Percentiles rank a stretch among this genome's conserved stretches.
Conservation (phyloP, 1,140 invertebrate species). For the Bombyx mandarina region DNA sequence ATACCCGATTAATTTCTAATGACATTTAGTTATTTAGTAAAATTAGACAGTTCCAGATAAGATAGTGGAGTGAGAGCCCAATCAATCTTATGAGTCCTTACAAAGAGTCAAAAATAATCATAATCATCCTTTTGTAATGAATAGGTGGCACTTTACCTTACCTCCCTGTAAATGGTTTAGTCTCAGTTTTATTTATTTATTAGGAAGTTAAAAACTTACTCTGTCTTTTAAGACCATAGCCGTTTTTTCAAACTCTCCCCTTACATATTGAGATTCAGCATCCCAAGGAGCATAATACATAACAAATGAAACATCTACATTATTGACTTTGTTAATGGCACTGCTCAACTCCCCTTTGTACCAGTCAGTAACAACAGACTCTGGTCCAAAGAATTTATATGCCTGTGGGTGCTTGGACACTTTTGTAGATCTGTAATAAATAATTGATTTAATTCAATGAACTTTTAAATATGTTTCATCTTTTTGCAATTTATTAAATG, state of each 20-base stretch:
- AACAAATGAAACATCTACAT: conserved; percentile 81
- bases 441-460: background rate
- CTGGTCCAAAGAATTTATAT: conserved; percentile 78
- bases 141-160: too few relatives aligned
- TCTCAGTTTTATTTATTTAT: conserved; percentile 3
- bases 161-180: too few relatives aligned
- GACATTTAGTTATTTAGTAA: too few relatives aligned
- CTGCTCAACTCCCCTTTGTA: conserved; percentile 78
- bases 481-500: conserved; percentile 4
- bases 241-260: conserved; percentile 80
- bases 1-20: too few relatives aligned
- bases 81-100: too few relatives aligned
- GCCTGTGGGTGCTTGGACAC: conserved; percentile 76
- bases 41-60: too few relatives aligned
- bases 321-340: conserved; percentile 73
- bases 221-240: conserved; percentile 79
- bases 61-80: too few relatives aligned
- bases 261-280: conserved; percentile 80
- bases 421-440: conserved; percentile 75
- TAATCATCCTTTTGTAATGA: too few relatives aligned
- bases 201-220: conserved; percentile 60
- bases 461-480: background rate
- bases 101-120: too few relatives aligned
- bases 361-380: conserved; percentile 79
- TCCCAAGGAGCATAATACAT: conserved; percentile 95